Percentiles rank a stretch among this genome's conserved stretches.
These are phyloP conservation scores for Hepsetus odoe DNA, from an alignment of 2,113 vertebrate species.

Conservation along the genomic window DNA sequence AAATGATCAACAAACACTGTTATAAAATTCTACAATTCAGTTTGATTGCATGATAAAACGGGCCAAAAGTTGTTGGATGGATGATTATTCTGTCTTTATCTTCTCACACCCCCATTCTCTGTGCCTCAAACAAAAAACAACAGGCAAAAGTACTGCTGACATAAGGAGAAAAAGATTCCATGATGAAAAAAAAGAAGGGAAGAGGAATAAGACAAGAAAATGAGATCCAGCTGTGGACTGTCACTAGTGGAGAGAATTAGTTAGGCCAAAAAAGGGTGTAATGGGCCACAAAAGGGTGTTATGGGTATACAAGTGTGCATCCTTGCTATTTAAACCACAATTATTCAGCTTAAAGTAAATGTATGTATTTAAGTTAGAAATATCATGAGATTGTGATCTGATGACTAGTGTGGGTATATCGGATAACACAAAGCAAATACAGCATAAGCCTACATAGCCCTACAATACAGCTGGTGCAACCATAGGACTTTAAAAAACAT, in stretches of 20 bases:
- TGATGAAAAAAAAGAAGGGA: slow-evolving; percentile 51
- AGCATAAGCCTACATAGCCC: not conserved
- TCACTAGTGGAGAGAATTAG: slow-evolving; percentile 70
- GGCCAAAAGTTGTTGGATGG: not conserved
- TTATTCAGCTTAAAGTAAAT: not conserved
- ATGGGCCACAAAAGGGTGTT: slow-evolving; percentile 37
- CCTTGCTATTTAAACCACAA: not conserved
- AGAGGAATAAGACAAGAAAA: slow-evolving; percentile 68
- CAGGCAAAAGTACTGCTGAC: slow-evolving; percentile 32
- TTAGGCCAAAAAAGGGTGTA: slow-evolving; percentile 38
- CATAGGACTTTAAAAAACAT: not conserved
- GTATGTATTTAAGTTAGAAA: not conserved
- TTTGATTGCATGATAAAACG: not conserved
- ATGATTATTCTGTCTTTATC: slow-evolving; percentile 15
- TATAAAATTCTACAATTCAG: not conserved
- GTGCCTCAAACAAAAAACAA: slow-evolving; percentile 29
- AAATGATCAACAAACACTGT: not conserved
- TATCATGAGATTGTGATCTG: not conserved
- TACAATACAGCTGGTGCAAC: not conserved
- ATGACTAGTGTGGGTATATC: not conserved
- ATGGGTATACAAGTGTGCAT: slow-evolving; percentile 23
- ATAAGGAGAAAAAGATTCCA: slow-evolving; percentile 40
- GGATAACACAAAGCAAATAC: slow-evolving; percentile 2
- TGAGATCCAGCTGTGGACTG: slow-evolving; percentile 78
- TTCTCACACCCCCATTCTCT: slow-evolving; percentile 13